Base-by-base conservation (phyloP, 1,140 invertebrate genomes). In the Rhizoglyphus robini region DNA sequence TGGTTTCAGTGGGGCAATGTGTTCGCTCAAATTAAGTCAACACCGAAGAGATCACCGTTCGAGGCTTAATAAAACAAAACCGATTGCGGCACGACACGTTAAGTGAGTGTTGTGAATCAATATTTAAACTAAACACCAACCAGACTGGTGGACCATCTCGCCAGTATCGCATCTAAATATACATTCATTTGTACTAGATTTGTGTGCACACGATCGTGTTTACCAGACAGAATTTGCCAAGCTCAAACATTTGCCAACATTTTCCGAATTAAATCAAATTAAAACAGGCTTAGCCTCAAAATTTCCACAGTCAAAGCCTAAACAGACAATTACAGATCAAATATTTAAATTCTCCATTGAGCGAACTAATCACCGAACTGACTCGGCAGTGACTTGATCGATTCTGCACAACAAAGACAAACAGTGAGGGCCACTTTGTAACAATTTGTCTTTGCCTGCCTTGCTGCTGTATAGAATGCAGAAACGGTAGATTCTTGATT, bases 261-360 rank as follows among this genome's bases (percentile, higher is more conserved):
- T 8, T 11, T 5, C 23, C 23, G 51, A 54, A 54, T 54, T 54
- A 54, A 54, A 54, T 54, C 51, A 54, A 54, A 54, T 54, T 54
- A 54, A 54, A 54, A 54, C 23, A 32, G 20, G 51, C 51, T 54
- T 54, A 54, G 8, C 8, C 8, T 8, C 51, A 20, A 54, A 25
- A 8, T 25, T 54, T 54, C 51, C 51, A 32, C 51, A 11, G 51
- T 32, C 51, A 27, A 32, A 11, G 23, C 8, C 51, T 46, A 54
- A 54, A 54, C 23, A 15, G 20, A 54, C 51, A 54, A 54, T 54
- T 54, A 54, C 51, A 54, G 20, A 54, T 54, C 51, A 54, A 54
- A 54, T 54, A 54, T 54, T 54, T 5, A 54, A 54, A 54, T 54
- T 54, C 20, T 8, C 51, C 23, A 46, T 46, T 46, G 41, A 23